phyloP scores from a whole-genome alignment of 2,888 invertebrate species.

The Idaea aversata region DNA sequence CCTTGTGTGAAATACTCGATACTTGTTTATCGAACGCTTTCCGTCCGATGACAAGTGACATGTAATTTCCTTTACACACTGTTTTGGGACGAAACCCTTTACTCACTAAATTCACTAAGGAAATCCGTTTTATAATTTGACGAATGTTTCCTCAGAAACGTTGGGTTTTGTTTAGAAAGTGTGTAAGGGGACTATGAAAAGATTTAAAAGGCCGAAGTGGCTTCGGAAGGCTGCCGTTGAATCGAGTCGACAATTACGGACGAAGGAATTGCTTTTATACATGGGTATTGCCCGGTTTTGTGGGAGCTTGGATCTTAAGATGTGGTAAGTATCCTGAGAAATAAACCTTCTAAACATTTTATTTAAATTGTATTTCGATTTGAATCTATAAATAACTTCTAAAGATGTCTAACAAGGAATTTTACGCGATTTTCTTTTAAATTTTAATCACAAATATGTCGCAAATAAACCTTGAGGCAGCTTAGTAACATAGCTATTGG shows the following conservation, averaged over 20 bases:
- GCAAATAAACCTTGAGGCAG: too few species aligned
- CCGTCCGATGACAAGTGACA: background rate
- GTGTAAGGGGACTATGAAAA: constrained; percentile 1
- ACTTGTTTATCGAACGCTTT: constrained; percentile 23
- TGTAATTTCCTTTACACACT: constrained; percentile 1
- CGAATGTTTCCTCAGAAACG: constrained; percentile 25
- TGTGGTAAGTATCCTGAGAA: background rate
- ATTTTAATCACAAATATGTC: too few species aligned
- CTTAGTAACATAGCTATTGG: too few species aligned
- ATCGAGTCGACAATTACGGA: constrained; percentile 45
- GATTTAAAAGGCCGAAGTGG: constrained; percentile 27
- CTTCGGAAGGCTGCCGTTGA: constrained; percentile 30
- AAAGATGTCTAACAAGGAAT: too few species aligned
- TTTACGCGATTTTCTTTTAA: too few species aligned
- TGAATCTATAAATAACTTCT: background rate
- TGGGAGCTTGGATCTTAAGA: constrained; percentile 18
- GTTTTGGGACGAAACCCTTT: constrained; percentile 10
- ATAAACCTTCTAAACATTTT: background rate
- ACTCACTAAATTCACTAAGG: constrained; percentile 21
- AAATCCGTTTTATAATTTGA: constrained; percentile 30
- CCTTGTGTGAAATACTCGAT: constrained; percentile 10
- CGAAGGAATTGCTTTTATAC: constrained; percentile 38
- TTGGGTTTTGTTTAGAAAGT: constrained; percentile 29
- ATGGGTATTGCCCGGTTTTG: constrained; percentile 28
- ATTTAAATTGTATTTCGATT: background rate